These are phyloP conservation scores for Cebus imitator DNA, from an alignment of 2,113 vertebrate species.

Conservation along the genomic window DNA sequence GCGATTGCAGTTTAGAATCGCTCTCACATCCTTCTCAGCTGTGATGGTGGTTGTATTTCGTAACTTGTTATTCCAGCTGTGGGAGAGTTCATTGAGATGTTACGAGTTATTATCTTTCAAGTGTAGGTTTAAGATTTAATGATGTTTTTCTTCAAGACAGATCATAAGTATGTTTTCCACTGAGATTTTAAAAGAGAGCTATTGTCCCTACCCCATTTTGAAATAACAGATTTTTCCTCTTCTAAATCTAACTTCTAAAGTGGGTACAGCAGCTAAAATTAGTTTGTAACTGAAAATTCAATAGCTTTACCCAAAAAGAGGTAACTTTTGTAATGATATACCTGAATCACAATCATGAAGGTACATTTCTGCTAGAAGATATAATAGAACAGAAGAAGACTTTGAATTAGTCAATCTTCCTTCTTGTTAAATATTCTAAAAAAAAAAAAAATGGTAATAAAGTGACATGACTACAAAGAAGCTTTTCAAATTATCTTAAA, in stretches of 20 bases:
- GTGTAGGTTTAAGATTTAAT: conserved; percentile 64
- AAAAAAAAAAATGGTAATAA: not conserved
- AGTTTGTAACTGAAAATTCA: conserved; percentile 39
- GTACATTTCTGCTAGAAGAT: conserved; percentile 16
- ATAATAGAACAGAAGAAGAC: not conserved
- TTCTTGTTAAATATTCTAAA: not conserved
- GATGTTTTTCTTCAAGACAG: conserved; percentile 66
- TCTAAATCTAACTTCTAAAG: conserved; percentile 57
- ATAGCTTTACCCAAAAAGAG: conserved; percentile 23
- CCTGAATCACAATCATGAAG: not conserved
- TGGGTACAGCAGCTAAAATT: conserved; percentile 36
- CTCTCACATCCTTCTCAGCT: not conserved
- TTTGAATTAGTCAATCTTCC: not conserved
- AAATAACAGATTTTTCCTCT: conserved; percentile 54
- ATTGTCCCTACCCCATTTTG: conserved; percentile 42
- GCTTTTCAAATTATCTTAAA: not conserved
- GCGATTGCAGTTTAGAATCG: conserved; percentile 24
- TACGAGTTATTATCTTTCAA: conserved; percentile 68
- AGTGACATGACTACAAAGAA: not conserved
- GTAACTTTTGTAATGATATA: not conserved
- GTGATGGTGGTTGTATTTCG: conserved; percentile 1
- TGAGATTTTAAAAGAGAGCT: conserved; percentile 36
- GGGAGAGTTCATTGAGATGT: conserved; percentile 66
- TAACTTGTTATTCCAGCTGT: conserved; percentile 74
- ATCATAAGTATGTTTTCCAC: conserved; percentile 62